These are phyloP conservation scores for Danio aesculapii DNA, from an alignment of 2,797 vertebrate genomes.

Conservation along the genomic window DNA sequence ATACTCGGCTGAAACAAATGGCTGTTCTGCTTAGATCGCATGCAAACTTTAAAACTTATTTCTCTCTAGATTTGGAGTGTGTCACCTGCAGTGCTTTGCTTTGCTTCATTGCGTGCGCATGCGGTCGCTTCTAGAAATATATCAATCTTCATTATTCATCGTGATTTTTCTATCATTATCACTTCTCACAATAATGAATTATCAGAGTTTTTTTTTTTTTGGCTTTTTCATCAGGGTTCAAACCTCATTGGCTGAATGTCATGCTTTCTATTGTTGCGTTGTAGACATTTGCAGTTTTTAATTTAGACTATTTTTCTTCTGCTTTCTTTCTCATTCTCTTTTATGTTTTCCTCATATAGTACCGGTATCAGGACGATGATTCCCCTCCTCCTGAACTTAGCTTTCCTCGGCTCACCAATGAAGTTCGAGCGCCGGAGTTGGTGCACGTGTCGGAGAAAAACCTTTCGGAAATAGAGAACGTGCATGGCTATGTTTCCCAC, in stretches of 20 bases:
- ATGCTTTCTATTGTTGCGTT: background rate
- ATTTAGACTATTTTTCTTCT: background rate
- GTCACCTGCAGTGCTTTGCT: conserved; percentile 8
- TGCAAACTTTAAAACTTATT: background rate
- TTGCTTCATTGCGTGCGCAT: conserved; percentile 9
- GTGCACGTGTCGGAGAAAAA: conserved; percentile 97
- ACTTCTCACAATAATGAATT: background rate
- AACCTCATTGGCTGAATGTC: conserved; percentile 28
- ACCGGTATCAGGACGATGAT: conserved; percentile 95
- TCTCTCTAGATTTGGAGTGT: conserved; percentile 14
- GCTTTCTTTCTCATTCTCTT: background rate
- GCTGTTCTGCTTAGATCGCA: conserved; percentile 7
- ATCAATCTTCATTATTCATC: background rate
- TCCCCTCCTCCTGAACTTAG: conserved; percentile 87
- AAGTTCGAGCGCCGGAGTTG: conserved; percentile 91
- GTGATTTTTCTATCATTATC: conserved; percentile 15
- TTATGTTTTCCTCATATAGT: conserved; percentile 72
- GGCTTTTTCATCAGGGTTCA: conserved; percentile 14
- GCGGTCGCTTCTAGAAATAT: conserved; percentile 1
- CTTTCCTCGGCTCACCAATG: conserved; percentile 90
- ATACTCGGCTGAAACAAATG: background rate
- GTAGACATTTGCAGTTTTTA: background rate
- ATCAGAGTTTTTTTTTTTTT: background rate
- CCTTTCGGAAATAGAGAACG: conserved; percentile 96
- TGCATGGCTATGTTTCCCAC: conserved; percentile 95